phyloP scores from a whole-genome alignment of 2,797 vertebrate genomes.

The Apogon talboti region DNA sequence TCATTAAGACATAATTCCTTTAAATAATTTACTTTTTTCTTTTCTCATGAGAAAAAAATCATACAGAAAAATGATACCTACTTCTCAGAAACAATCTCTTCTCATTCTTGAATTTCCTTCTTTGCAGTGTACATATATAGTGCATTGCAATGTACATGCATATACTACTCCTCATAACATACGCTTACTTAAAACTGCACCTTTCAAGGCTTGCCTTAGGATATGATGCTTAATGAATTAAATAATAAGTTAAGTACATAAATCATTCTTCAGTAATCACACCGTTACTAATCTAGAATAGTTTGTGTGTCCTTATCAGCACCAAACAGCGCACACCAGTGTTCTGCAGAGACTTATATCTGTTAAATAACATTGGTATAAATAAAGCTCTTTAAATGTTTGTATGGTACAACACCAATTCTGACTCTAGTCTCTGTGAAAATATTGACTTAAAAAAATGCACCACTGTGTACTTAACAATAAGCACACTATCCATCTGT shows the following conservation, averaged over 20 bases:
- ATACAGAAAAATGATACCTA: too few species aligned
- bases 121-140: background rate
- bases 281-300: background rate
- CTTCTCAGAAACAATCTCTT: too few species aligned
- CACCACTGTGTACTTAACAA: slow-evolving; percentile 28
- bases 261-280: background rate
- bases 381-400: slow-evolving; percentile 15
- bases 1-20: too few species aligned
- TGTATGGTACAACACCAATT: slow-evolving; percentile 11
- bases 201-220: background rate
- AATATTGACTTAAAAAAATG: slow-evolving; percentile 26
- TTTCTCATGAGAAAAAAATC: too few species aligned
- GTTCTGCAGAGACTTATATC: background rate
- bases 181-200: background rate
- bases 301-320: background rate
- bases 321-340: background rate
- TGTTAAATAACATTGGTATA: background rate
- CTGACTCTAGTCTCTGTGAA: background rate
- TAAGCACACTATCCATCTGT: slow-evolving; percentile 32
- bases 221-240: too few species aligned
- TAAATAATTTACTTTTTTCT: too few species aligned
- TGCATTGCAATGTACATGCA: background rate
- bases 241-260: too few species aligned
- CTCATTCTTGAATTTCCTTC: too few species aligned
- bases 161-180: background rate